phyloP scores from a whole-genome alignment of 2,113 vertebrate species.

The Trematomus loennbergii region DNA sequence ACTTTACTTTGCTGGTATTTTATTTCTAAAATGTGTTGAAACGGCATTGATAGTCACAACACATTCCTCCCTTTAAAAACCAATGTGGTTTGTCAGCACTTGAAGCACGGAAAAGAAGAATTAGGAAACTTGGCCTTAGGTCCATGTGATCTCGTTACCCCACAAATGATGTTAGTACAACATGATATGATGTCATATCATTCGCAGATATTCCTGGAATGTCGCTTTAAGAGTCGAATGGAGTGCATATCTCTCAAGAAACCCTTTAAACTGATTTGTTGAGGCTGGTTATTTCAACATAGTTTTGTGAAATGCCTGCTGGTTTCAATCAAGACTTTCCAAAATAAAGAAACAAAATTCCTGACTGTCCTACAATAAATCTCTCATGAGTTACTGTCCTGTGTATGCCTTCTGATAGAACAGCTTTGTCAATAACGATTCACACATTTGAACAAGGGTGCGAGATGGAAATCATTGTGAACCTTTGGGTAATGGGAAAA shows the following conservation, averaged over 20 bases:
- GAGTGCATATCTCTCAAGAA: constrained; percentile 66
- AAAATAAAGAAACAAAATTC: constrained; percentile 74
- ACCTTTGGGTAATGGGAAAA: constrained; percentile 1
- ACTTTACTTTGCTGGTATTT: constrained; percentile 49
- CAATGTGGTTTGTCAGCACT: constrained; percentile 63
- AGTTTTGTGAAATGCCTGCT: constrained; percentile 51
- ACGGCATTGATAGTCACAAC: constrained; percentile 53
- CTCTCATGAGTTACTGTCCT: constrained; percentile 54
- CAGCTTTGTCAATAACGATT: constrained; percentile 36
- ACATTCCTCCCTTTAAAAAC: constrained; percentile 53
- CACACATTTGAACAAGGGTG: constrained; percentile 18
- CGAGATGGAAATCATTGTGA: constrained; percentile 34
- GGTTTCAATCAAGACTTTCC: constrained; percentile 76
- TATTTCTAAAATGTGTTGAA: constrained; percentile 56
- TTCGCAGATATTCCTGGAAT: constrained; percentile 71
- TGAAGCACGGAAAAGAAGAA: constrained; percentile 63
- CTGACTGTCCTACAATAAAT: constrained; percentile 62
- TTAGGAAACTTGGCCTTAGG: constrained; percentile 59
- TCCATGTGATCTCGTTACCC: constrained; percentile 66
- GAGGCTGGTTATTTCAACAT: constrained; percentile 64
- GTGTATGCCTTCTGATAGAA: constrained; percentile 30
- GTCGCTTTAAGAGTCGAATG: constrained; percentile 50
- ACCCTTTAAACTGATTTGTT: constrained; percentile 71
- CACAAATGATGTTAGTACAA: constrained; percentile 70
- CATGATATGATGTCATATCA: constrained; percentile 71